A percentile compares a stretch with the other conserved stretches of the same genome.
These are phyloP conservation scores for Plecotus auritus DNA, from an alignment of 2,113 vertebrate genomes.

Conservation along the genomic window DNA sequence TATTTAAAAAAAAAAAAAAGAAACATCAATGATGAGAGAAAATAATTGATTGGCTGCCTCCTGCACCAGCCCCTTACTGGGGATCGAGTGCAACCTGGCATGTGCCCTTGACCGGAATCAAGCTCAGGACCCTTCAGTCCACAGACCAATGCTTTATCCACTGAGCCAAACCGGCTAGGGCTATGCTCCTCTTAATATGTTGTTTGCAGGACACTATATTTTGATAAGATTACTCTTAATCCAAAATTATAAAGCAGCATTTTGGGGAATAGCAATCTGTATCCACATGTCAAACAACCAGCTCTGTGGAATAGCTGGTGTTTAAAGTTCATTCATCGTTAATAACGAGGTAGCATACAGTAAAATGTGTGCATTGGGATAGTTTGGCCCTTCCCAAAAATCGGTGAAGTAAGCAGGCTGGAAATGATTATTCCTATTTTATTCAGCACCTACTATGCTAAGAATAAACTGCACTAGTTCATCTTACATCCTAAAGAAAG, in stretches of 20 bases:
- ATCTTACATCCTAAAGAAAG: background rate
- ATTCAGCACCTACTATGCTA: background rate
- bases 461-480: background rate
- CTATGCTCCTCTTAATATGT: background rate
- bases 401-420: background rate
- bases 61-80: no score
- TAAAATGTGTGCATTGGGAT: background rate
- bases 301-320: background rate
- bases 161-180: no score
- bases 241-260: constrained; percentile 6
- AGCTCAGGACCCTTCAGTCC: no score
- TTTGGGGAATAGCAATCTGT: background rate
- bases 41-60: no score
- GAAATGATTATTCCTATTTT: background rate
- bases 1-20: no score
- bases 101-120: no score
- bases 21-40: no score
- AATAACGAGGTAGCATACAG: background rate
- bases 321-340: constrained; percentile 18
- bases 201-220: background rate
- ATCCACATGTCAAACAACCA: background rate
- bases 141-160: no score
- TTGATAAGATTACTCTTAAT: constrained; percentile 19
- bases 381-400: background rate
- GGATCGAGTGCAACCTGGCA: no score